Percentiles rank a stretch among this genome's conserved stretches.
Evolutionary conservation across 2,888 invertebrate genomes (phyloP).

Genomic region (Julus scanicus): DNA sequence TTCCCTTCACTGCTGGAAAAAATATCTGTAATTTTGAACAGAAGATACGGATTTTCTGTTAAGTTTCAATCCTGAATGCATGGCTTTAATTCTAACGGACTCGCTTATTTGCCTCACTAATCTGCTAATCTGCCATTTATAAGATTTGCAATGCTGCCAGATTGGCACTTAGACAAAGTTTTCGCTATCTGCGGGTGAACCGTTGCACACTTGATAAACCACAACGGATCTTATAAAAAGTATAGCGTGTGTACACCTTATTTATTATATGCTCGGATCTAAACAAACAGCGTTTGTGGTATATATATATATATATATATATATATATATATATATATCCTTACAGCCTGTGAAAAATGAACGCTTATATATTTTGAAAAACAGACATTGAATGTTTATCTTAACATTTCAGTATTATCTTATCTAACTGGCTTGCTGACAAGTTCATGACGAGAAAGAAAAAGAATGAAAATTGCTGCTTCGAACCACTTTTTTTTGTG

Average conservation of each 20-base stretch:
- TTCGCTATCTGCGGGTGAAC: background rate
- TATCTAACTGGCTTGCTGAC: conserved; percentile 43
- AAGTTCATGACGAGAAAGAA: conserved; percentile 26
- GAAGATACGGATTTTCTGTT: background rate
- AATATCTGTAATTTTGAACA: background rate
- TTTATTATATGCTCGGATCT: background rate
- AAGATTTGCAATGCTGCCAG: conserved; percentile 38
- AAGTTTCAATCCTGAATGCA: background rate
- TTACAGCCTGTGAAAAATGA: conserved; percentile 7
- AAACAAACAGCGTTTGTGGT: background rate
- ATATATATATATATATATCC: no score
- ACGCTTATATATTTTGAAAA: background rate
- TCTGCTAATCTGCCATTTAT: background rate
- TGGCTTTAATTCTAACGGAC: background rate
- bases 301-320: no score
- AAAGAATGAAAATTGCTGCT: conserved; percentile 7
- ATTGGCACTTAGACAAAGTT: conserved; percentile 1
- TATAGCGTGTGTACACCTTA: background rate
- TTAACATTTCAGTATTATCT: conserved; percentile 25
- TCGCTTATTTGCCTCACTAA: background rate
- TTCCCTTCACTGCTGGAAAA: background rate
- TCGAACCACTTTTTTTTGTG: background rate
- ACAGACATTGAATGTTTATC: conserved; percentile 40
- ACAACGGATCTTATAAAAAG: background rate
- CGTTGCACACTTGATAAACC: conserved; percentile 21